Conservation (phyloP, 2,888 invertebrate species). For the Eilema griseolum region DNA sequence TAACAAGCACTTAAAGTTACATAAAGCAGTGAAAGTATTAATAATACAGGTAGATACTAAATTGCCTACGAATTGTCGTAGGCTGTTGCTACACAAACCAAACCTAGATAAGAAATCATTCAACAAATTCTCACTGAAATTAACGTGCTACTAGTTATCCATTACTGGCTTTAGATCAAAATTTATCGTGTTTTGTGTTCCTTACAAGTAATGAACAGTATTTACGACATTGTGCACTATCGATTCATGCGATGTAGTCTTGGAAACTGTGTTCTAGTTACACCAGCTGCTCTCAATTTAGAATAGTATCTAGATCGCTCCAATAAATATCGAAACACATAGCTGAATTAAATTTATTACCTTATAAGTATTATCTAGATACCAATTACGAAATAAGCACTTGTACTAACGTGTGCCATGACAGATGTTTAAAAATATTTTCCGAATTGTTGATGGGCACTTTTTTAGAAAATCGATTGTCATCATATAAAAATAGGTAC, state of each 20-base stretch:
- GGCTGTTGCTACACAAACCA: slow-evolving; percentile 43
- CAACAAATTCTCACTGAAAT: slow-evolving; percentile 36
- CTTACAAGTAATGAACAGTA: slow-evolving; percentile 33
- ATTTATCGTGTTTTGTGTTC: slow-evolving; percentile 29
- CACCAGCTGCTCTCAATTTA: slow-evolving; percentile 71
- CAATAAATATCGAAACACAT: slow-evolving; percentile 80
- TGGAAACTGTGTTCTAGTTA: slow-evolving; percentile 63
- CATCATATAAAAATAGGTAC: not conserved
- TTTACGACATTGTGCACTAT: slow-evolving; percentile 34
- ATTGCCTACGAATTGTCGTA: slow-evolving; percentile 47
- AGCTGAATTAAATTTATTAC: slow-evolving; percentile 70
- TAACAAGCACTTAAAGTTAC: slow-evolving; percentile 26
- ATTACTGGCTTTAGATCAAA: slow-evolving; percentile 37
- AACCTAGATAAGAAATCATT: slow-evolving; percentile 43
- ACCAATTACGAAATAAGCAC: slow-evolving; percentile 61
- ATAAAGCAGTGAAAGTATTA: slow-evolving; percentile 57
- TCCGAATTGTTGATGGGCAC: slow-evolving; percentile 13
- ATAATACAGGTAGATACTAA: slow-evolving; percentile 42
- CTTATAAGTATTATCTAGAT: slow-evolving; percentile 61
- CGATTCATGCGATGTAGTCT: slow-evolving; percentile 48
- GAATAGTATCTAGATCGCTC: slow-evolving; percentile 67
- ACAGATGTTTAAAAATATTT: slow-evolving; percentile 10
- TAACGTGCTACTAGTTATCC: slow-evolving; percentile 25
- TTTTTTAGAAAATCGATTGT: slow-evolving; percentile 4
- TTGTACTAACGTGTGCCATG: slow-evolving; percentile 21